phyloP scores from a whole-genome alignment of 2,113 vertebrate species.

The Saguinus midas region DNA sequence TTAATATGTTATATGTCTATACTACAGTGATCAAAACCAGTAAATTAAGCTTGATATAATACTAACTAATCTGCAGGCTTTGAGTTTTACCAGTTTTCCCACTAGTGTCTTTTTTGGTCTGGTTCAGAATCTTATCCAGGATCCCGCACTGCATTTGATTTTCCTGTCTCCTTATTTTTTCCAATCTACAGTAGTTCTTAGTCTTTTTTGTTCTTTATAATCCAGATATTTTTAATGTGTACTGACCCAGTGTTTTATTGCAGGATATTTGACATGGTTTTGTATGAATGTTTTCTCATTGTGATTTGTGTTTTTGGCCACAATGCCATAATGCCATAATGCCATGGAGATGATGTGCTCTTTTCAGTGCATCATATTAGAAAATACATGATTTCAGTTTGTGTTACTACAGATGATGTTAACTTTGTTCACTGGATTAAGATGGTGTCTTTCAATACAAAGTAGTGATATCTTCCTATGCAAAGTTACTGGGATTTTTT shows the following conservation, averaged over 20 bases:
- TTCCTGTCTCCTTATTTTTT: not conserved
- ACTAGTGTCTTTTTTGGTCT: not conserved
- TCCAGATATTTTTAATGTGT: not conserved
- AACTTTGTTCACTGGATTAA: not conserved
- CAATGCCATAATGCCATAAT: not conserved
- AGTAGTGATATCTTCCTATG: not conserved
- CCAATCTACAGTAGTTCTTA: not conserved
- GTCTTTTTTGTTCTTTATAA: not conserved
- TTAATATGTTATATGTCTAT: not conserved
- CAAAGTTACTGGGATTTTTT: not conserved
- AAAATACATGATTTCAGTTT: not conserved
- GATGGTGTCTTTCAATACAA: not conserved
- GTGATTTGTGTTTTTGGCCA: not conserved
- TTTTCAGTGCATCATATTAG: not conserved
- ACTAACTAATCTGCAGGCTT: not conserved
- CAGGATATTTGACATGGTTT: not conserved
- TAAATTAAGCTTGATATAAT: not conserved
- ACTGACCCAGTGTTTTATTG: not conserved
- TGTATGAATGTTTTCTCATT: not conserved
- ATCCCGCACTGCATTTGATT: not conserved
- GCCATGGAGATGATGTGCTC: not conserved
- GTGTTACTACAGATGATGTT: not conserved
- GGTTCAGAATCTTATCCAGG: not conserved
- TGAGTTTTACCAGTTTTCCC: not conserved
- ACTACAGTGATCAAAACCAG: not conserved